Evolutionary conservation across 2,113 vertebrate species (phyloP), one percentile per base, ranked within the genome.

Genomic region (Podiceps cristatus): DNA sequence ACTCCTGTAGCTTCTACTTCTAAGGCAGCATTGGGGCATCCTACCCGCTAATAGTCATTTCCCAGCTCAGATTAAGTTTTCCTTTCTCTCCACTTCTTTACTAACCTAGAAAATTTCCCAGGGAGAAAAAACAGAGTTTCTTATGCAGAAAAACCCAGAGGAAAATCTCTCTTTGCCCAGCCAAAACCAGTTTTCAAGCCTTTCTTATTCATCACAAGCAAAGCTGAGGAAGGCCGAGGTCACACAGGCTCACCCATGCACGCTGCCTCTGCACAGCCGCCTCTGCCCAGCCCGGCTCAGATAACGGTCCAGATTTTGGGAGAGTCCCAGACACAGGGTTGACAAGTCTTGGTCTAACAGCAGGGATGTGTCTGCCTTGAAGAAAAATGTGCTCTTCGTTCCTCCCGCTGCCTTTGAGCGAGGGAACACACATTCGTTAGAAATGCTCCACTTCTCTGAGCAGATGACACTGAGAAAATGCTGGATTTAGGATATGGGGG

Each of bases 201-300:
- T 73, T 78, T 44, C 18, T 62, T 28, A 23, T 31, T 55, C 29
- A 35, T 53, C 64, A 28, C 35, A 66, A 56, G 59, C 1, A 10
- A 40, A 80, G n/a, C 81, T 44, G 73, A 72, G 60, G 20, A 80
- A 40, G 44, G 56, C 52, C 14, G 11, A 35, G 72, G 49, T 75
- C 83, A 40, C 75, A 40, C 31, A 53, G 0, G 0, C 29, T 53
- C 45, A n/a, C 29, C 40, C 50, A 22, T 40, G 22, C 64, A 28
- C 0, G 0, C 52, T 60, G 40, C 67, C 50, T 40, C 69, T 73
- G 58, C 49, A 25, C 27, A 73, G 37, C 37, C 37, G 40, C 67
- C 50, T 40, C 69, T 73, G 58, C 49, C 22, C 27, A 73, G 67
- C 37, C 33, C 28, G 4, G 18, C 73, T 59, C 67, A 31, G 67